Conservation (phyloP, 2,888 invertebrate species). For the Zeuzera pyrina region DNA sequence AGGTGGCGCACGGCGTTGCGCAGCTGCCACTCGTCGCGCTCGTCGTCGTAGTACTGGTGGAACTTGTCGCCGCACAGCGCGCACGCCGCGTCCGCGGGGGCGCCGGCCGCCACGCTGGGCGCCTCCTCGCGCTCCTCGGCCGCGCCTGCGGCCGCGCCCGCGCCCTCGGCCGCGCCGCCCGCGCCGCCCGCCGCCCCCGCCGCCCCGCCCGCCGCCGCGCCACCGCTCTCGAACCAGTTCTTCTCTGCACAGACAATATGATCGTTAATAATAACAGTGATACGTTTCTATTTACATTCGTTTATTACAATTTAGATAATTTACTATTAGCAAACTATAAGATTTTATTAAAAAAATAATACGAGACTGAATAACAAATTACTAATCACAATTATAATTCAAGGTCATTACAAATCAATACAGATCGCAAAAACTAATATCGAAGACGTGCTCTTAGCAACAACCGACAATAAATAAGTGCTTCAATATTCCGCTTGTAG, state of each 20-base stretch:
- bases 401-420: no score
- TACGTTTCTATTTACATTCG: background rate
- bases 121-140: slow-evolving; percentile 39
- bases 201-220: slow-evolving; percentile 60
- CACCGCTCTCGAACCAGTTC: slow-evolving; percentile 89
- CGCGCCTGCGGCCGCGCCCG: slow-evolving; percentile 7
- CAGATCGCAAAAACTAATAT: no score
- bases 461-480: no score
- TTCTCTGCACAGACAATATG: slow-evolving; percentile 73
- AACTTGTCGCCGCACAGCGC: slow-evolving; percentile 94
- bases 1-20: slow-evolving; percentile 85
- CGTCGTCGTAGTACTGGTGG: slow-evolving; percentile 96
- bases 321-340: background rate
- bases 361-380: background rate
- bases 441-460: no score
- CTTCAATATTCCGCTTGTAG: no score
- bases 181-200: slow-evolving; percentile 92
- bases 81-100: slow-evolving; percentile 80
- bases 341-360: background rate
- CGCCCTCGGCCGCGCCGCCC: slow-evolving; percentile 67
- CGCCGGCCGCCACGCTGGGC: slow-evolving; percentile 78
- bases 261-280: no score
- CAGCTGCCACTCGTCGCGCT: slow-evolving; percentile 97
- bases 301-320: background rate
- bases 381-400: no score